A percentile compares a stretch with the other conserved stretches of the same genome.
phyloP scores from a whole-genome alignment of 2,113 vertebrate species.

The Rhea pennata region DNA sequence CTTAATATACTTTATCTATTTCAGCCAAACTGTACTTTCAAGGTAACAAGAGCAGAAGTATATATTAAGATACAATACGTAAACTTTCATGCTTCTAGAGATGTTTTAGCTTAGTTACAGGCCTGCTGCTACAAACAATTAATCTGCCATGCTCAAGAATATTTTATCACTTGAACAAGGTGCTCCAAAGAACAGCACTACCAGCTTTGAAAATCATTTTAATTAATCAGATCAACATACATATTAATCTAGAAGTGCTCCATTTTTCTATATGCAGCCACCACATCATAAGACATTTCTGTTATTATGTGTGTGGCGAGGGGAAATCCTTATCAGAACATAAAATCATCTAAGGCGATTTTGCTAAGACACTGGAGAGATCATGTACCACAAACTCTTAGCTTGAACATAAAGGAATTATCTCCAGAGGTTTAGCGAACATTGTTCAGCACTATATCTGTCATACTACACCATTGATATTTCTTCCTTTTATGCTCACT shows the following conservation, averaged over 20 bases:
- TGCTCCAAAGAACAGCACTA: not conserved
- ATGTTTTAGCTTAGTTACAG: not conserved
- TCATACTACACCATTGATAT: not conserved
- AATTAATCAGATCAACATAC: not conserved
- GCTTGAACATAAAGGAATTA: not conserved
- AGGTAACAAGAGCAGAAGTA: not conserved
- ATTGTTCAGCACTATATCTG: not conserved
- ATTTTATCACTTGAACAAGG: fast-evolving
- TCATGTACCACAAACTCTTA: not conserved
- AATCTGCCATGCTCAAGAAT: not conserved
- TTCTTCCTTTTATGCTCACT: not conserved
- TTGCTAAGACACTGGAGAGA: not conserved
- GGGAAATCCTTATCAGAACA: not conserved
- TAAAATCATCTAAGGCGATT: not conserved
- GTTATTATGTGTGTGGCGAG: not conserved
- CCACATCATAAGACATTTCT: not conserved
- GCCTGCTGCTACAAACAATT: not conserved
- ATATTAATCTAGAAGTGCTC: not conserved
- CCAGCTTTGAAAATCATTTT: not conserved
- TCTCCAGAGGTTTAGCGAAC: not conserved
- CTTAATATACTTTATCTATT: not conserved
- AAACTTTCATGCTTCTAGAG: not conserved
- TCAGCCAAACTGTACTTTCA: not conserved
- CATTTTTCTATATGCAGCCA: not conserved
- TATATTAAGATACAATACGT: not conserved